Evolutionary conservation across 2,797 vertebrate species (phyloP), one percentile per base, ranked within the genome.

Genomic region (Ctenosaura bakeri): DNA sequence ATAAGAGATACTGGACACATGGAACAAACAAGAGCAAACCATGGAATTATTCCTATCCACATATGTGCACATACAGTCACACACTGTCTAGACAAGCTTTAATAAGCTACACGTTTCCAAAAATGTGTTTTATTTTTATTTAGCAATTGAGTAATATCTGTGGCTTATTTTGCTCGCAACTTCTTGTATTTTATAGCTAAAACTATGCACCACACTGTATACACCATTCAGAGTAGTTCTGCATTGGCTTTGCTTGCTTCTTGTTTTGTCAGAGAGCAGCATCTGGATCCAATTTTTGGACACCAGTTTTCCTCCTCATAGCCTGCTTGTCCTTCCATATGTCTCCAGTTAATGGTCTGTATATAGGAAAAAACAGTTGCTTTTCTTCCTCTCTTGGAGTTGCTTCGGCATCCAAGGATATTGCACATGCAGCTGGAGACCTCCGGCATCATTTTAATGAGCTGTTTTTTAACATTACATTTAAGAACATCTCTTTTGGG

Each of bases 121-220:
- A 81, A 81, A 50, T 78, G 76, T 50, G 50, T 29, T 78, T 76
- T 14, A 12, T 8, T 93, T 22, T 81, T 81, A 54, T 52, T 81
- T 56, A 52, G 50, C 46, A 52, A 79, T n/a, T 54, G 78, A 80
- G 29, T 32, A 54, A 54, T 80, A 54, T 80, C 56, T 80, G 29
- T 54, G 76, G 76, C 76, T 78, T 78, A 50, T 78, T 78, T 78
- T 78, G 52, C 50, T 54, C 32, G 16, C 52, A 29, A 32, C 13
- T 56, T 54, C 79, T 81, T 26, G 52, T 81, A 56, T 81, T 81
- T 56, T 16, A 50, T 50, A 78, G 77, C 52, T 52, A 56, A 81
- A 54, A 56, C 79, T 50, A 76, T 76, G 32, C 52, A 56, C 9
- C 56, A 52, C 32, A 32, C 4, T 56, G 52, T 78, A 50, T 46